These are phyloP conservation scores for Heliornis fulica DNA, from an alignment of 2,113 vertebrate species.

Conservation along the genomic window DNA sequence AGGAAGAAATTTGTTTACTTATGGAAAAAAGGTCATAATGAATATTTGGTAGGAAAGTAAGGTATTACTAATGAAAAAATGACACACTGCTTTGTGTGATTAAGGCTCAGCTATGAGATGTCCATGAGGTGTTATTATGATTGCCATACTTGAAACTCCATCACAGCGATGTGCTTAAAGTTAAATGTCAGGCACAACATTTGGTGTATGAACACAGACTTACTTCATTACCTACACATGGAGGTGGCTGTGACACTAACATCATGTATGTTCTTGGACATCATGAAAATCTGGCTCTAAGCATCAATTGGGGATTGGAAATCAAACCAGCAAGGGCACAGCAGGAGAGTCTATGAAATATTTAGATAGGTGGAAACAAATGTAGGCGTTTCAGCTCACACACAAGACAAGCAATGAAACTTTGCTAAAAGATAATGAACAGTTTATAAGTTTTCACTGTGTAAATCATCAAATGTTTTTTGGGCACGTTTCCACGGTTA, in stretches of 20 bases:
- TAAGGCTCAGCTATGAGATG: neutral
- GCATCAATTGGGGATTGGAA: neutral
- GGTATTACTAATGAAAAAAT: neutral
- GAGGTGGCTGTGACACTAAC: neutral
- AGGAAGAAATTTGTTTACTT: neutral
- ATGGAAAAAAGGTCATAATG: neutral
- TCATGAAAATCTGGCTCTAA: neutral
- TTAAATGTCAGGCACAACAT: neutral
- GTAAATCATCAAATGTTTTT: neutral
- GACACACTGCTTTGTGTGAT: neutral
- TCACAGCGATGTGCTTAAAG: neutral
- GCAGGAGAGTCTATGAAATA: neutral
- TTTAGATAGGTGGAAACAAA: neutral
- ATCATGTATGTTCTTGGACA: neutral
- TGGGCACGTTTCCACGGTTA: neutral
- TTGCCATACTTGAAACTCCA: neutral
- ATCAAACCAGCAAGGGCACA: neutral
- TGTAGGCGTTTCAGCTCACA: neutral
- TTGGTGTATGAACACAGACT: neutral
- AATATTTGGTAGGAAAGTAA: neutral
- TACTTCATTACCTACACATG: neutral
- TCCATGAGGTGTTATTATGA: neutral
- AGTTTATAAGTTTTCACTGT: neutral
- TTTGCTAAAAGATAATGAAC: neutral
- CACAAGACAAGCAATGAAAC: neutral